These are phyloP conservation scores for Tokudaia muenninki DNA, from an alignment of 2,797 vertebrate genomes.

Conservation along the genomic window DNA sequence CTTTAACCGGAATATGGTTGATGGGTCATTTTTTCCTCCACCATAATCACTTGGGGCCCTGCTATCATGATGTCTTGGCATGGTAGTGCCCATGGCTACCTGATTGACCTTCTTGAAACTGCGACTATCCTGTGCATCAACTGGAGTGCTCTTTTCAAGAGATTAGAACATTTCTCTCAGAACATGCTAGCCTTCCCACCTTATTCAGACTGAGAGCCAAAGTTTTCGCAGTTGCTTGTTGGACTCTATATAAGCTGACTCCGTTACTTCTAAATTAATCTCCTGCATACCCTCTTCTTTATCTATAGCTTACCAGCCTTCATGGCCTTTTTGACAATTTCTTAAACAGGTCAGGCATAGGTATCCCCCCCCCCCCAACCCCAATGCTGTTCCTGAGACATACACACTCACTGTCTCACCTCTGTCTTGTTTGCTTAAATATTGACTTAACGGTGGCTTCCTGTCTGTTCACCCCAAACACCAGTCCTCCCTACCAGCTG, in stretches of 20 bases:
- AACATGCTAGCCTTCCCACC: background rate
- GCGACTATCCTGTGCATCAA: background rate
- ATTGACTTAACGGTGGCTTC: background rate
- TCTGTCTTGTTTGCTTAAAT: background rate
- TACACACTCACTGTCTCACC: background rate
- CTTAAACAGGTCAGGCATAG: background rate
- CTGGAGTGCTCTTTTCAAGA: background rate
- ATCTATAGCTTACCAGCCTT: background rate
- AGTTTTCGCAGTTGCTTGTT: background rate
- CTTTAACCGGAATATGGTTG: background rate
- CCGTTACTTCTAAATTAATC: background rate
- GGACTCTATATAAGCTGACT: background rate
- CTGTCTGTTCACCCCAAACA: background rate
- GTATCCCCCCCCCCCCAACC: background rate
- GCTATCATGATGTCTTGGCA: background rate
- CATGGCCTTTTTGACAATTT: background rate
- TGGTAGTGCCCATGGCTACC: background rate
- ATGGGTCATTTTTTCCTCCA: background rate
- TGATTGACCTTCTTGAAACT: background rate
- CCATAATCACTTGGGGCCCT: background rate
- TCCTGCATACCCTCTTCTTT: background rate
- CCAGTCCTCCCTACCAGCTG: background rate
- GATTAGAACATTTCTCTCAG: background rate
- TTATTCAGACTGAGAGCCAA: conserved; percentile 11
- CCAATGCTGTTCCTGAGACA: background rate